A percentile compares a stretch with the other conserved stretches of the same genome.
Conservation (phyloP, 2,797 vertebrate genomes). For the Catharus ustulatus region DNA sequence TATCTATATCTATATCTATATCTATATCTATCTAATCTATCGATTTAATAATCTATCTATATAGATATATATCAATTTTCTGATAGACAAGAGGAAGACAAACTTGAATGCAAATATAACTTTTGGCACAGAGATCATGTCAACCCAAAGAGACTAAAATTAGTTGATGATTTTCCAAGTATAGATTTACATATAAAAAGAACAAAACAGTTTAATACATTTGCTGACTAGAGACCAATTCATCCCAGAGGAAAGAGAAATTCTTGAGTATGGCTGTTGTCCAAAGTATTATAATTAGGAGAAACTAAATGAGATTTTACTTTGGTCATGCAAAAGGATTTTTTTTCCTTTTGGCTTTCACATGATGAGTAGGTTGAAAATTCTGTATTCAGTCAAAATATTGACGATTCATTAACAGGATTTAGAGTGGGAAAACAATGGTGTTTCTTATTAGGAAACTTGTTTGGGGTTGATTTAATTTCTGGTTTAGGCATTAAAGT, state of each 20-base stretch:
- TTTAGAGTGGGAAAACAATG: neutral
- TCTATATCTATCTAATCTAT: too few species aligned
- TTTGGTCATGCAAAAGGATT: neutral
- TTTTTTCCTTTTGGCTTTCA: neutral
- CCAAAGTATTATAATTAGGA: slow-evolving; percentile 42
- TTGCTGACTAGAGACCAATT: neutral
- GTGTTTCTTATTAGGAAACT: neutral
- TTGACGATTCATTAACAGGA: neutral
- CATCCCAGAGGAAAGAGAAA: neutral
- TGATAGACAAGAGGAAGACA: slow-evolving; percentile 32
- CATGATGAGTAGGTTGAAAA: neutral
- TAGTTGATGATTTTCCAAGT: slow-evolving; percentile 69
- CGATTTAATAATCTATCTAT: too few species aligned
- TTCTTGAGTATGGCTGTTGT: slow-evolving; percentile 1
- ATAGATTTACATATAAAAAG: slow-evolving; percentile 64
- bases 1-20: too few species aligned
- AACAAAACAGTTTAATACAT: slow-evolving; percentile 25
- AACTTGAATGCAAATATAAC: slow-evolving; percentile 67
- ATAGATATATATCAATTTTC: neutral
- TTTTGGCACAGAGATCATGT: slow-evolving; percentile 61
- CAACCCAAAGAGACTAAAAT: slow-evolving; percentile 65
- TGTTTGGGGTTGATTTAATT: neutral
- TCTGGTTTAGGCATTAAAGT: neutral
- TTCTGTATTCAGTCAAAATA: neutral
- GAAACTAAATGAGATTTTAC: slow-evolving; percentile 4